phyloP scores from a whole-genome alignment of 2,888 invertebrate species.

The Hyposoter didymator region DNA sequence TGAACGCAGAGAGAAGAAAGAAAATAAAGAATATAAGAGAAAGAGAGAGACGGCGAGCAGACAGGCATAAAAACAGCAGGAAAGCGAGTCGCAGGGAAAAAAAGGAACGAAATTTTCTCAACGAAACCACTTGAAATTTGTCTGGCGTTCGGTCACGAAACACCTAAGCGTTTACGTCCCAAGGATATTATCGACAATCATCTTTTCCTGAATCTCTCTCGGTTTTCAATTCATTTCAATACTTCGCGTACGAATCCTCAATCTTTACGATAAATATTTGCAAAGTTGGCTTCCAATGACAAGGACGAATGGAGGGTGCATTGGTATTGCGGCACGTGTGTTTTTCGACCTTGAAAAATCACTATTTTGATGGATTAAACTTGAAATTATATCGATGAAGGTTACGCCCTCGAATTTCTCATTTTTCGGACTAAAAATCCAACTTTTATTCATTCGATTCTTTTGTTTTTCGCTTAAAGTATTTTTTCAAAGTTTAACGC shows the following conservation, averaged over 20 bases:
- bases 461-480: too few relatives aligned
- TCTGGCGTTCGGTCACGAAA: conserved; percentile 45
- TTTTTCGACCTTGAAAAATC: too few relatives aligned
- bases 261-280: too few relatives aligned
- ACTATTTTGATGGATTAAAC: too few relatives aligned
- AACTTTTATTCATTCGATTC: too few relatives aligned
- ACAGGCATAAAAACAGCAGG: conserved; percentile 16
- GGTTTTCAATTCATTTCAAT: background rate
- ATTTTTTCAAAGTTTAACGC: too few relatives aligned
- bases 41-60: conserved; percentile 21
- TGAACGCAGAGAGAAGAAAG: conserved; percentile 60
- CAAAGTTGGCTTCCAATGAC: too few relatives aligned
- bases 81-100: conserved; percentile 45
- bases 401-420: too few relatives aligned
- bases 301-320: too few relatives aligned
- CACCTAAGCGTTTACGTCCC: conserved; percentile 11
- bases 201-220: background rate
- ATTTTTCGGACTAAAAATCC: too few relatives aligned
- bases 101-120: conserved; percentile 26
- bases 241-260: background rate
- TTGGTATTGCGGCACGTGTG: too few relatives aligned
- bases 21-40: conserved; percentile 36
- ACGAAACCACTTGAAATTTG: conserved; percentile 60
- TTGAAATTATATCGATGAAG: too few relatives aligned
- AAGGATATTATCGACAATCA: background rate